Evolutionary conservation across 2,797 vertebrate genomes (phyloP).

Genomic region (Sebastes trivittatus): DNA sequence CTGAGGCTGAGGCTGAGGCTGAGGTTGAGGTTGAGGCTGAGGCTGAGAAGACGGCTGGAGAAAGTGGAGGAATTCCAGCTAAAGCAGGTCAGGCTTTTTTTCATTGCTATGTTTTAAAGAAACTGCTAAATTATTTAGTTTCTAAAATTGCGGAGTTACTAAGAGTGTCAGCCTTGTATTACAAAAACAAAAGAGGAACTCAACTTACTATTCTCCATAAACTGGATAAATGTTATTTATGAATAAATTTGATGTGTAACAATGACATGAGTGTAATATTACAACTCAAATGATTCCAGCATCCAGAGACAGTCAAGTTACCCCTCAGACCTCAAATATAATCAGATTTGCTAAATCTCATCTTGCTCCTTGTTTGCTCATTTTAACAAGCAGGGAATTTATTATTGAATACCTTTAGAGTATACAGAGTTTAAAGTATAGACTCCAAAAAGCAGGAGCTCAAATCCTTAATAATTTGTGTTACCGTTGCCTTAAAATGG

Average conservation of each 20-base stretch:
- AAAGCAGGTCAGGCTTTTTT: constrained; percentile 47
- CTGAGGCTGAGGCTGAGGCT: constrained; percentile 10
- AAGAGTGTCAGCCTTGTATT: background rate
- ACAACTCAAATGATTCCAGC: background rate
- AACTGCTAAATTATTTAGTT: background rate
- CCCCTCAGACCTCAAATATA: background rate
- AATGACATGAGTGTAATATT: background rate
- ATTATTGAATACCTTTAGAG: background rate
- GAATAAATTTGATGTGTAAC: background rate
- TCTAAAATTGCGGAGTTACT: background rate
- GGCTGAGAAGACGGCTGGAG: constrained; percentile 22
- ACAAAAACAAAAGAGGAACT: background rate
- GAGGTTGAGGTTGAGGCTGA: constrained; percentile 27
- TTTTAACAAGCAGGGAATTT: background rate
- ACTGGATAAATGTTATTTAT: background rate
- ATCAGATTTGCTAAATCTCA: background rate
- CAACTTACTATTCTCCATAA: background rate
- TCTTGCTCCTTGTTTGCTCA: background rate
- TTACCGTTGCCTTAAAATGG: background rate
- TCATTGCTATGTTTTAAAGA: background rate
- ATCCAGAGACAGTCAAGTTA: background rate
- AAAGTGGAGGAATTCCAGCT: constrained; percentile 35
- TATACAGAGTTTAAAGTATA: background rate
- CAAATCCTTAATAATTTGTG: background rate
- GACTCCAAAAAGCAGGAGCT: background rate